Base-by-base conservation (phyloP, 2,888 invertebrate genomes). In the Gandaritis pyraliata region DNA sequence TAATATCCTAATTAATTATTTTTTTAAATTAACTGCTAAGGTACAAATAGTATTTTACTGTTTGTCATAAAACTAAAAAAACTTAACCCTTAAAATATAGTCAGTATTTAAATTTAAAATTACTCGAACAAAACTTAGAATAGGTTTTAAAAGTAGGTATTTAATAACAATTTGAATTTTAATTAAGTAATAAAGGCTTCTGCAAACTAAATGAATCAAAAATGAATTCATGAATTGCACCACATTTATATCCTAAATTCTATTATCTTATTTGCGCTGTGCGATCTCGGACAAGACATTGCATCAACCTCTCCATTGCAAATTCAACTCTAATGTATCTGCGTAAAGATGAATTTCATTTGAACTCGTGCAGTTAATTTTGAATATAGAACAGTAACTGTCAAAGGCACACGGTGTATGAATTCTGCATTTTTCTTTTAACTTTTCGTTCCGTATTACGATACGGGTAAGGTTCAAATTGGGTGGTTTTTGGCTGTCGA, bases 261-360 rank as follows among this genome's bases (percentile, higher is more conserved):
- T 74, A 76, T 77, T 80, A 80, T 81, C 80, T 76, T 79, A 80
- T 76, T 81, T 77, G 73, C 70, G 59, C 74, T 77, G 75, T 69
- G 67, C 71, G 64, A 65, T 65, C 58, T 65, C 41, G 60, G 50
- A 54, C 60, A 36, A 29, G 54, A 23, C 55, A 51, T 53, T 61
- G 61, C 66, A 70, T 67, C 72, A 66, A 69, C 72, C 64, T 58
- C 62, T 61, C 54, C 67, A 65, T 43, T 38, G 33, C 16, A 47
- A 64, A 49, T 18, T 43, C 53, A 51, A 58, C 54, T 51, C 33
- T 64, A 51, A 16, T 29, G 13, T 54, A 47, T 13, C 10, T 0
- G 2, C 1, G 23, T 41, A 54, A 51, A 47, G 65, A 41, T 16
- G 23, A 63, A 51, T 64, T 61, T 60, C 39, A 58, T 48, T 23